Base-by-base conservation (phyloP, 2,888 invertebrate genomes). In the Chloromyia formosa region DNA sequence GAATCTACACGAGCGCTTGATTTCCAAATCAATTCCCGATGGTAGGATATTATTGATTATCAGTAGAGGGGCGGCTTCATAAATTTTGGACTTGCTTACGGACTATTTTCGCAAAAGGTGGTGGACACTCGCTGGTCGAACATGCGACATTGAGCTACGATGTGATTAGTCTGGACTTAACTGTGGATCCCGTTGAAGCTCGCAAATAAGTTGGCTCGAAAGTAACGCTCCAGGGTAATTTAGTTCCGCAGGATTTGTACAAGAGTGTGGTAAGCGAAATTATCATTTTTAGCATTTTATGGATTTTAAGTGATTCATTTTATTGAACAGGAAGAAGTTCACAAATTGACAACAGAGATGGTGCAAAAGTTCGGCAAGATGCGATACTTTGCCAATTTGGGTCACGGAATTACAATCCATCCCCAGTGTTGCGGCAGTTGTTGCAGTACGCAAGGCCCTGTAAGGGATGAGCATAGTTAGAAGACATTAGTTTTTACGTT, bases 101-200 rank as follows among this genome's bases (percentile, higher is more conserved):
- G 94, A 91, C 91, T 71, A 87, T 96, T 42, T 98, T 97, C 87
- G 97, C 97, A 0, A 98, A 98, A 88, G 98, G 97, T 60, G 96
- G 91, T 72, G 95, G 95, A 76, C 94, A 91, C 87, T 95, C 94
- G 0, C 84, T 97, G 64, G 91, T 93, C 80, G 89, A 94, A 75
- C 90, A 97, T 82, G 89, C 93, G 1, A 86, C 89, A 72, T 85
- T 92, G 74, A 92, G 92, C 1, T 97, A 95, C 85, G 95, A 98
- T 82, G 93, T 96, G 0, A 89, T 98, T 72, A 93, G 97, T n/a
- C 85, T 98, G 27, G 98, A 98, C 85, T 98, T 97, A 97, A 96
- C 96, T 0, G 89, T 97, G 1, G 92, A 94, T 83, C 95, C 97
- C 0, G 80, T 86, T n/a, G 89, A 91, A 82, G 96, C 94, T 0